A percentile compares a stretch with the other conserved stretches of the same genome.
Evolutionary conservation across 1,140 invertebrate species (phyloP).

Genomic region (Bombus ignitus): DNA sequence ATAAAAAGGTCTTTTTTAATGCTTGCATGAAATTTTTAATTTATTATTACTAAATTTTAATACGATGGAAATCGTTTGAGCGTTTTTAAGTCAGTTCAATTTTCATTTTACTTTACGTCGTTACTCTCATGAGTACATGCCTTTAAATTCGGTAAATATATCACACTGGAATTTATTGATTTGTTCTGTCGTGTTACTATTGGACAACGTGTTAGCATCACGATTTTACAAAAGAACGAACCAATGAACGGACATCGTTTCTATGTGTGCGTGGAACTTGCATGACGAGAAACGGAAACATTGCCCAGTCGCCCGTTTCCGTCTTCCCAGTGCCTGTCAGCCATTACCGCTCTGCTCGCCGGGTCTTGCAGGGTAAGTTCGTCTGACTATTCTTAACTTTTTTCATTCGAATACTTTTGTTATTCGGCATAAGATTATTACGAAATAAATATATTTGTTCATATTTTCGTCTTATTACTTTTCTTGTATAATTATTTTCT

Average conservation of each 20-base stretch:
- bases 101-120: neutral
- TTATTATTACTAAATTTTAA: neutral
- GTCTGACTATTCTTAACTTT: neutral
- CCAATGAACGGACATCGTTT: constrained; percentile 3
- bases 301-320: constrained; percentile 76
- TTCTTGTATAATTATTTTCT: constrained; percentile 2
- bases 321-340: constrained; percentile 79
- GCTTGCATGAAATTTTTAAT: neutral
- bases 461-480: neutral
- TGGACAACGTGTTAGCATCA: neutral
- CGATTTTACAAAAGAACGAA: constrained; percentile 5
- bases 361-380: constrained; percentile 71
- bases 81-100: neutral
- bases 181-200: neutral
- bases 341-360: constrained; percentile 80
- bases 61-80: neutral
- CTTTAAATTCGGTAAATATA: constrained; percentile 20
- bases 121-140: neutral
- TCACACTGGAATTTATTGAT: constrained; percentile 40
- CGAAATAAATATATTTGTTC: neutral
- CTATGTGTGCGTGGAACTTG: constrained; percentile 1
- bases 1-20: too few species aligned
- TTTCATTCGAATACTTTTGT: constrained; percentile 59
- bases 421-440: neutral
- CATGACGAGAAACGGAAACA: constrained; percentile 62